Conservation (phyloP, 1,140 invertebrate species). For the Episyrphus balteatus region DNA sequence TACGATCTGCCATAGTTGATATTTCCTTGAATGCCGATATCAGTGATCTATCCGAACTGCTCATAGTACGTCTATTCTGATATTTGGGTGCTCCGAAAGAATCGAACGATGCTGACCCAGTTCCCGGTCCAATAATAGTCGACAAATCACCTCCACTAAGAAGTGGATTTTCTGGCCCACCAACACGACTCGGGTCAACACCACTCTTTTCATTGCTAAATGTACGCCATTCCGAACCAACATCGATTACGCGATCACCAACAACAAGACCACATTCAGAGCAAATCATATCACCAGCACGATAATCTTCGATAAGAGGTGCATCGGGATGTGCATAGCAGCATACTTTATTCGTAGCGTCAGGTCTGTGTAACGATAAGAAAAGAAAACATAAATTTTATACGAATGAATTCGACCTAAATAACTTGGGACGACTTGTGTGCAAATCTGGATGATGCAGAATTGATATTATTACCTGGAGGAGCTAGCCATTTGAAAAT, state of each 20-base stretch:
- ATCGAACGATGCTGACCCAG: slow-evolving; percentile 68
- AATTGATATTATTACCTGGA: slow-evolving; percentile 2
- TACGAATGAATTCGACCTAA: background rate
- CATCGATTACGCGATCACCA: slow-evolving; percentile 97
- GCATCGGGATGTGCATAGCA: slow-evolving; percentile 94
- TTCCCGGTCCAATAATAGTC: slow-evolving; percentile 91
- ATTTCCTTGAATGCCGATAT: slow-evolving; percentile 96
- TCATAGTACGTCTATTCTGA: slow-evolving; percentile 87
- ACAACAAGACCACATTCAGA: slow-evolving; percentile 98
- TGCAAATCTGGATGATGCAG: background rate
- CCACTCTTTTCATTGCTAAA: slow-evolving; percentile 97
- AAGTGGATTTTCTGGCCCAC: slow-evolving; percentile 90
- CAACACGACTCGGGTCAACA: slow-evolving; percentile 97
- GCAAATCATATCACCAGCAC: slow-evolving; percentile 98
- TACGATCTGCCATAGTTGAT: slow-evolving; percentile 92
- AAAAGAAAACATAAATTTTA: background rate
- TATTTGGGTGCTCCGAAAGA: slow-evolving; percentile 82
- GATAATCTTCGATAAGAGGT: slow-evolving; percentile 91
- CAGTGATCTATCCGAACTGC: slow-evolving; percentile 85
- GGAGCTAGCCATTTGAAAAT: slow-evolving; percentile 1
- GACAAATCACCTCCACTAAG: slow-evolving; percentile 92
- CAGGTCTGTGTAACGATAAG: slow-evolving; percentile 10
- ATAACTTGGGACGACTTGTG: background rate
- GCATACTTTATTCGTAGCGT: slow-evolving; percentile 58
- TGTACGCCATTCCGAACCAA: slow-evolving; percentile 99